Evolutionary conservation across 2,888 invertebrate species (phyloP).

Genomic region (Microplitis deprimator): DNA sequence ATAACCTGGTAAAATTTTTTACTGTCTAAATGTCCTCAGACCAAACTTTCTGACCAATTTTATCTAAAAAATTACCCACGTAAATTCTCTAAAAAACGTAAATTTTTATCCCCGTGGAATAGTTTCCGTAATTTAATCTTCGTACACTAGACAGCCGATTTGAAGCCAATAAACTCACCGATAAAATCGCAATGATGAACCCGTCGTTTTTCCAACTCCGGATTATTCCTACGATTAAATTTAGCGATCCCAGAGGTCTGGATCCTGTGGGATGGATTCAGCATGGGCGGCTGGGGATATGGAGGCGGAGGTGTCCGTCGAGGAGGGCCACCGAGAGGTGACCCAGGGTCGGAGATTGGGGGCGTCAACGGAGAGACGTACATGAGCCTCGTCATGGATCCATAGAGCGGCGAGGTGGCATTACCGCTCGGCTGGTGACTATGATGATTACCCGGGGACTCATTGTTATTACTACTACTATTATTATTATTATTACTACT

Average conservation of each 20-base stretch:
- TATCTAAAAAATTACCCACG: too few relatives aligned
- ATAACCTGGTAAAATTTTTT: too few relatives aligned
- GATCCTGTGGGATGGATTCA: conserved; percentile 64
- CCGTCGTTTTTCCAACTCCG: conserved; percentile 94
- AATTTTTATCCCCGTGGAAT: too few relatives aligned
- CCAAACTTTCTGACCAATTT: too few relatives aligned
- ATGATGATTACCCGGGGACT: conserved; percentile 56
- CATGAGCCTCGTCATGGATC: conserved; percentile 77
- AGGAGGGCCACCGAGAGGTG: conserved; percentile 78
- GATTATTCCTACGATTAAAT: conserved; percentile 96
- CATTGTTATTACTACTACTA: conserved; percentile 48
- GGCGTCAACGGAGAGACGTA: conserved; percentile 90
- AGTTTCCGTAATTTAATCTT: too few relatives aligned
- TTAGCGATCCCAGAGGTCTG: conserved; percentile 71
- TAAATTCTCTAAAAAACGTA: too few relatives aligned
- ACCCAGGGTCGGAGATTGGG: conserved; percentile 90
- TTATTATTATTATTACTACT: conserved; percentile 58
- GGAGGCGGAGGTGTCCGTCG: conserved; percentile 85
- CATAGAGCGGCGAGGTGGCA: conserved; percentile 72
- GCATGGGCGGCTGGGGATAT: conserved; percentile 77
- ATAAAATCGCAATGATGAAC: conserved; percentile 97
- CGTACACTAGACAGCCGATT: too few relatives aligned
- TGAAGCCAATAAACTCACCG: conserved; percentile 74
- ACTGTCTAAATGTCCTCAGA: too few relatives aligned
- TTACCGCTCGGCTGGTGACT: conserved; percentile 62